phyloP scores from a whole-genome alignment of 2,113 vertebrate species.

The Tragelaphus imberbis region DNA sequence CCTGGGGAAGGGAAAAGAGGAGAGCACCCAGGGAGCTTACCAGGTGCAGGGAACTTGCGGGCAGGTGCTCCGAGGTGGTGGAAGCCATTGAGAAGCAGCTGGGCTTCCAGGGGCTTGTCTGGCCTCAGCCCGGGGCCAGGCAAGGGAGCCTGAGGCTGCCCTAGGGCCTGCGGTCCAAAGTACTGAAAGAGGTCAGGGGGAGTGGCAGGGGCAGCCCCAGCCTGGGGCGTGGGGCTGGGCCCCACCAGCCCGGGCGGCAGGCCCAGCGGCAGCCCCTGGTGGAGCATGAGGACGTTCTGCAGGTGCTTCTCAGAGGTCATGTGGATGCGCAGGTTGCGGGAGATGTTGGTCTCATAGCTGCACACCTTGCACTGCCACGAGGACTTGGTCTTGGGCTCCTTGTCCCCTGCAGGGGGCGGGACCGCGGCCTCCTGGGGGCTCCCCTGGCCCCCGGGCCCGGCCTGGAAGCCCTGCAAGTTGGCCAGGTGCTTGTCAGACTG shows the following conservation, averaged over 20 bases:
- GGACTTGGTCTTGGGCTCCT: constrained; percentile 76
- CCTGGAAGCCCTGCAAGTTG: constrained; percentile 78
- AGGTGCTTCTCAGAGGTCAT: constrained; percentile 82
- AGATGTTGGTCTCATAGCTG: constrained; percentile 80
- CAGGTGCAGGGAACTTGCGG: constrained; percentile 63
- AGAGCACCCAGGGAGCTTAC: constrained; percentile 37
- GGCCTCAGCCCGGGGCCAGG: constrained; percentile 54
- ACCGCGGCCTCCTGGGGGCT: constrained; percentile 54
- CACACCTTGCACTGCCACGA: constrained; percentile 81
- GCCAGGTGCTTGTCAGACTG: constrained; percentile 81
- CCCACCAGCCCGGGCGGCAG: constrained; percentile 69
- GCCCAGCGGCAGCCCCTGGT: constrained; percentile 74
- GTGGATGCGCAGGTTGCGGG: constrained; percentile 81
- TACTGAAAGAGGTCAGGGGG: constrained; percentile 72
- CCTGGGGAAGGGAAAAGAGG: too few relatives aligned
- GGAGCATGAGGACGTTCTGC: constrained; percentile 79
- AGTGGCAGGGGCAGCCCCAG: constrained; percentile 40
- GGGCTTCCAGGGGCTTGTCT: constrained; percentile 70
- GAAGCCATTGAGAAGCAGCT: constrained; percentile 73
- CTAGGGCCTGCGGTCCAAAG: constrained; percentile 67
- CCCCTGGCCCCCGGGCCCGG: constrained; percentile 29
- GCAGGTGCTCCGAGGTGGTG: constrained; percentile 55
- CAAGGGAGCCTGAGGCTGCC: constrained; percentile 69
- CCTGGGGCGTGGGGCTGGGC: constrained; percentile 54
- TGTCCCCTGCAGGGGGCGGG: constrained; percentile 53